phyloP scores from a whole-genome alignment of 1,140 invertebrate genomes.

The Drosophila trapezifrons region DNA sequence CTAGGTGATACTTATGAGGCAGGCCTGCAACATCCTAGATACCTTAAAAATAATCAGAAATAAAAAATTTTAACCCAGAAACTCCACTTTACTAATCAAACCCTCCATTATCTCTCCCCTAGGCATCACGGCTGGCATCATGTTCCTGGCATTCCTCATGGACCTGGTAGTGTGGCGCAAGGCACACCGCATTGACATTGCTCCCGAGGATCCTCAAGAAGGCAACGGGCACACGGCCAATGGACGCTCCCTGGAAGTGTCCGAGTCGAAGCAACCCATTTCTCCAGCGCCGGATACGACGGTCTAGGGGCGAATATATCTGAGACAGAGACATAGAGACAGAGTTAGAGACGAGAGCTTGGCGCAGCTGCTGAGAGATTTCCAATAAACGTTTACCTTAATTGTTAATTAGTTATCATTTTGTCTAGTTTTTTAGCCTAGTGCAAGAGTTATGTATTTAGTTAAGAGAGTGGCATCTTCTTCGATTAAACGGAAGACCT shows the following conservation, averaged over 20 bases:
- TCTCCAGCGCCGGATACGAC: slow-evolving; percentile 65
- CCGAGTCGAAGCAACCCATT: slow-evolving; percentile 71
- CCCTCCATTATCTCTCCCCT: slow-evolving; percentile 27
- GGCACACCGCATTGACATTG: slow-evolving; percentile 90
- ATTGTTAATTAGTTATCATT: slow-evolving; percentile 83
- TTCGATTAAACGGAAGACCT: slow-evolving; percentile 56
- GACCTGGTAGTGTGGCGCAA: slow-evolving; percentile 93
- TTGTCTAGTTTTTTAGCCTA: slow-evolving; percentile 79
- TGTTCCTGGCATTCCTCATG: slow-evolving; percentile 92
- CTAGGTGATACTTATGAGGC: too few species aligned
- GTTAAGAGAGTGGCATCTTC: slow-evolving; percentile 67
- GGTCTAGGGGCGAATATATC: slow-evolving; percentile 32
- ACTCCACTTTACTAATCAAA: background rate
- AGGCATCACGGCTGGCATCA: slow-evolving; percentile 92
- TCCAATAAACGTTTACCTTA: slow-evolving; percentile 83
- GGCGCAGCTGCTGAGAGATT: slow-evolving; percentile 58
- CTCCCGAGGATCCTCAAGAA: slow-evolving; percentile 84
- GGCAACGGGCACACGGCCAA: slow-evolving; percentile 30
- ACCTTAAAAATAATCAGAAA: too few species aligned
- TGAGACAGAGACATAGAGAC: background rate
- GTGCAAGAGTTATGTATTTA: slow-evolving; percentile 82
- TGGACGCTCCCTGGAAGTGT: slow-evolving; percentile 58
- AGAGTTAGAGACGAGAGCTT: slow-evolving; percentile 33
- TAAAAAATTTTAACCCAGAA: too few species aligned
- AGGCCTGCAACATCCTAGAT: too few species aligned